These are phyloP conservation scores for Typhlomys cinereus DNA, from an alignment of 2,113 vertebrate species.

Conservation along the genomic window DNA sequence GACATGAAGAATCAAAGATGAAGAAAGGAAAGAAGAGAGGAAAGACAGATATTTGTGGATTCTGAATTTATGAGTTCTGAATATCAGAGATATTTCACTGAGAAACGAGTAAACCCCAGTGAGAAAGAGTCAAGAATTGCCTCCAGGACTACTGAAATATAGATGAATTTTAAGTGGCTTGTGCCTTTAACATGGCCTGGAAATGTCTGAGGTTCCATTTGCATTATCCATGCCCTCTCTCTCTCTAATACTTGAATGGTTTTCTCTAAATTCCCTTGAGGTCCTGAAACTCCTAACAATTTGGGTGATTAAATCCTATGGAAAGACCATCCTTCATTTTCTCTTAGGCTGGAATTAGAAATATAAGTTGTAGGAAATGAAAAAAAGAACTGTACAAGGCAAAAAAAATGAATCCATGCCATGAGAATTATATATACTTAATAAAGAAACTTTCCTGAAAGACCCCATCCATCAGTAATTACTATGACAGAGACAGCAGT, in stretches of 20 bases:
- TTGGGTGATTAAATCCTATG: background rate
- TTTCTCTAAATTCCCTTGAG: background rate
- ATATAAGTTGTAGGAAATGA: background rate
- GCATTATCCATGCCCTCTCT: background rate
- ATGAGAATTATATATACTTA: background rate
- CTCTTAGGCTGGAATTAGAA: background rate
- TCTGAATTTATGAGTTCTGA: constrained; percentile 4
- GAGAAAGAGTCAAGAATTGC: background rate
- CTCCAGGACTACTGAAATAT: background rate
- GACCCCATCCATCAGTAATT: background rate
- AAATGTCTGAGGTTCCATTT: background rate
- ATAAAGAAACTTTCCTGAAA: background rate
- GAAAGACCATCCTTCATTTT: background rate
- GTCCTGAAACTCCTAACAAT: background rate
- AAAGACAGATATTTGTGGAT: background rate
- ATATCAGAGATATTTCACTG: background rate
- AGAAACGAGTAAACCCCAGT: background rate
- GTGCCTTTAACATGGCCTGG: background rate
- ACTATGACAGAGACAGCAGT: background rate
- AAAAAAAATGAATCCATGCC: background rate
- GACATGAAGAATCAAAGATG: background rate
- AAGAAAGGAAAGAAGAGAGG: background rate
- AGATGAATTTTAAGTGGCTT: background rate
- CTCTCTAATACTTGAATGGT: background rate
- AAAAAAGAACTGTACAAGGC: background rate